phyloP scores from a whole-genome alignment of 1,140 invertebrate species.

The Dendrolimus kikuchii region DNA sequence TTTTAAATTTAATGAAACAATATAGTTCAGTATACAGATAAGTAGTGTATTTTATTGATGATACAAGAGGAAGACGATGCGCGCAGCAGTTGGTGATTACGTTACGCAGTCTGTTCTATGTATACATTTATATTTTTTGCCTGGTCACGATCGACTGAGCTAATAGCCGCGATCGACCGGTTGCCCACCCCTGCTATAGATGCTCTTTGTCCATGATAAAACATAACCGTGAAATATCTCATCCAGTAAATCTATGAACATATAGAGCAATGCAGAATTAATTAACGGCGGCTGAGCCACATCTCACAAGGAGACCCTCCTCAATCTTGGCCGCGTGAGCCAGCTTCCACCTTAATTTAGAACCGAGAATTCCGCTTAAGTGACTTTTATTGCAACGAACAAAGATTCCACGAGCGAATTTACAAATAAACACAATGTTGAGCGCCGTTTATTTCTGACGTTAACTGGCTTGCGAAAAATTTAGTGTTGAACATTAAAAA shows the following conservation, averaged over 20 bases:
- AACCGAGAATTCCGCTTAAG: constrained; percentile 28
- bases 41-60: too few species aligned
- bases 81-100: too few species aligned
- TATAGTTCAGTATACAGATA: too few species aligned
- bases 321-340: constrained; percentile 27
- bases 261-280: constrained; percentile 26
- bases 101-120: too few species aligned
- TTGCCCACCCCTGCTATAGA: too few species aligned
- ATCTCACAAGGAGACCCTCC: constrained; percentile 34
- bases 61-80: too few species aligned
- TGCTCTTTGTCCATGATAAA: too few species aligned
- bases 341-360: constrained; percentile 32
- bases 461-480: not conserved
- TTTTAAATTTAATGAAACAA: too few species aligned
- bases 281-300: constrained; percentile 36
- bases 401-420: constrained; percentile 22
- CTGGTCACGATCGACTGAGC: too few species aligned
- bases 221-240: not conserved
- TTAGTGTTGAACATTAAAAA: not conserved
- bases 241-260: constrained; percentile 4
- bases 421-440: constrained; percentile 23
- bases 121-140: too few species aligned
- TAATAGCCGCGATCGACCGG: too few species aligned
- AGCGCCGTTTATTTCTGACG: not conserved
- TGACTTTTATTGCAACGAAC: constrained; percentile 34